Percentiles rank a stretch among this genome's conserved stretches.
phyloP scores from a whole-genome alignment of 2,888 invertebrate species.

The Eristalis arbustorum region DNA sequence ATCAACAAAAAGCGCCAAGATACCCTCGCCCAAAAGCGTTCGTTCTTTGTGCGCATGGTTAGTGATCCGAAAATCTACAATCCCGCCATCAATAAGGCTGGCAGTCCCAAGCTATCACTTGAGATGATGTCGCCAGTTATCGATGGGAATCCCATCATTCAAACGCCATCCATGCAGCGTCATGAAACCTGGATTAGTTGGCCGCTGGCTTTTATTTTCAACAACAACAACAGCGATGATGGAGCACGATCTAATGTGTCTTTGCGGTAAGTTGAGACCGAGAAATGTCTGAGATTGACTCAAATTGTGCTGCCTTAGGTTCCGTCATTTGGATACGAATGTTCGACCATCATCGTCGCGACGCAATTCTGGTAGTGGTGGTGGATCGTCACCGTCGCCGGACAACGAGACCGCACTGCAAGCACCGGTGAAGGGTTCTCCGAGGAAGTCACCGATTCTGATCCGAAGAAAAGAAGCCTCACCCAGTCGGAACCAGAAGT shows the following conservation, averaged over 20 bases:
- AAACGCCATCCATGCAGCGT: slow-evolving; percentile 80
- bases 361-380: slow-evolving; percentile 84
- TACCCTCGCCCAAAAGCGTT: slow-evolving; percentile 93
- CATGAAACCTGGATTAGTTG: slow-evolving; percentile 93
- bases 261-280: slow-evolving; percentile 84
- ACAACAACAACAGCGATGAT: slow-evolving; percentile 84
- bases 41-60: slow-evolving; percentile 98
- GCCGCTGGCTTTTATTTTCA: slow-evolving; percentile 94
- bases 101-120: slow-evolving; percentile 82
- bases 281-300: neutral
- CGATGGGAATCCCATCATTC: slow-evolving; percentile 76
- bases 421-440: slow-evolving; percentile 79
- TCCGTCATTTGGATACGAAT: slow-evolving; percentile 92
- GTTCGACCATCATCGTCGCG: slow-evolving; percentile 86
- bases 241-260: slow-evolving; percentile 86
- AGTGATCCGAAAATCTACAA: slow-evolving; percentile 98
- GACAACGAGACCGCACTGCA: slow-evolving; percentile 78
- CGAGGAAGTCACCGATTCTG: slow-evolving; percentile 81
- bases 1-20: slow-evolving; percentile 88
- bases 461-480: slow-evolving; percentile 77
- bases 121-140: slow-evolving; percentile 78
- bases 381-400: slow-evolving; percentile 86
- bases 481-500: slow-evolving; percentile 74
- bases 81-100: slow-evolving; percentile 91
- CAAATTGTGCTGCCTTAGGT: slow-evolving; percentile 81